Conservation (phyloP, 2,888 invertebrate genomes). For the Dexiosoma caninum region DNA sequence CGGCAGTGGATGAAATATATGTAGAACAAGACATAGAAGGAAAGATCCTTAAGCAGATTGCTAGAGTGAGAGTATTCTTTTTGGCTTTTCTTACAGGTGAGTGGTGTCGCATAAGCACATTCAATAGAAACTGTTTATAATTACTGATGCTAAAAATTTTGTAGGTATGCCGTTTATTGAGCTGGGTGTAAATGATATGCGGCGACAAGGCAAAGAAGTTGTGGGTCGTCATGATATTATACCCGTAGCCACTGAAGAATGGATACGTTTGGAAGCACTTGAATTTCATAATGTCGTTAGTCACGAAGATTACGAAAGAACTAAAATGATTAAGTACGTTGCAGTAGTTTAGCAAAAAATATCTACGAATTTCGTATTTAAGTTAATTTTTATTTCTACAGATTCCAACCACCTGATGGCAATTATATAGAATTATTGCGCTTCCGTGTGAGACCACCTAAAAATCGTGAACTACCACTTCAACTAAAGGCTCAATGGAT, state of each 20-base stretch:
- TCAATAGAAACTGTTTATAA: too few relatives aligned
- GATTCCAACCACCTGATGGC: slow-evolving; percentile 97
- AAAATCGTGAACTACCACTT: slow-evolving; percentile 96
- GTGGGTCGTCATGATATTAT: slow-evolving; percentile 99
- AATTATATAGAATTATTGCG: slow-evolving; percentile 98
- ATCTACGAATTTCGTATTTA: not conserved
- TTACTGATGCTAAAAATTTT: slow-evolving; percentile 29
- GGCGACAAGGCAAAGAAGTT: slow-evolving; percentile 99
- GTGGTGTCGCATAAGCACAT: not conserved
- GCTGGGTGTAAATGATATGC: slow-evolving; percentile 97
- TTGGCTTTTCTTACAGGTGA: slow-evolving; percentile 94
- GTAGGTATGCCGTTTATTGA: slow-evolving; percentile 96
- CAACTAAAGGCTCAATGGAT: slow-evolving; percentile 94
- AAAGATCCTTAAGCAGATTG: slow-evolving; percentile 91
- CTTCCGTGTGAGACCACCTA: slow-evolving; percentile 95
- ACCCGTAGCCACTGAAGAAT: slow-evolving; percentile 98
- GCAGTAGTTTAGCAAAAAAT: not conserved
- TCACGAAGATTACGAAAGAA: slow-evolving; percentile 90
- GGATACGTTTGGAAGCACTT: slow-evolving; percentile 96
- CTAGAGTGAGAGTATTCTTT: slow-evolving; percentile 96
- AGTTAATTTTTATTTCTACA: slow-evolving; percentile 71
- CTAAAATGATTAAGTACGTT: slow-evolving; percentile 88
- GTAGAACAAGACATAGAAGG: slow-evolving; percentile 93
- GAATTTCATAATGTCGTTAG: slow-evolving; percentile 97
- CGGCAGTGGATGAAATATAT: slow-evolving; percentile 93